Percentiles rank a stretch among this genome's conserved stretches.
Conservation (phyloP, 92 coral and sea anemone species). For the Zoanthus solanderi region DNA sequence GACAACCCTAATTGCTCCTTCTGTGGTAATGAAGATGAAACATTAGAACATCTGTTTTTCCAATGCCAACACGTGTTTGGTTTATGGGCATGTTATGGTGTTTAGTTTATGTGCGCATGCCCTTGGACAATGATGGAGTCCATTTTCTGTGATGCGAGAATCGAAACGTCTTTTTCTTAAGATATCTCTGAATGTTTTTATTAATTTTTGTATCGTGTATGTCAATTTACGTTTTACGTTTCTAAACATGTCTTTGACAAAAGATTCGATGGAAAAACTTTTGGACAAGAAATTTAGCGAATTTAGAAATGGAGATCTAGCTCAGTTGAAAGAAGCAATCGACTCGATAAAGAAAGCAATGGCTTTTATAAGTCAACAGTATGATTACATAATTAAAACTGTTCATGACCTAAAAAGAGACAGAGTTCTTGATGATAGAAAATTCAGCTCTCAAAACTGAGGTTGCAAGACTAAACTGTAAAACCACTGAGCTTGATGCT, state of each 20-base stretch:
- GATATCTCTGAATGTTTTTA: neutral
- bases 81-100: too few relatives aligned
- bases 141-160: too few relatives aligned
- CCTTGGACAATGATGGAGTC: too few relatives aligned
- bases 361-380: neutral
- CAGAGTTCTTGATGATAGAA: slow-evolving; percentile 5
- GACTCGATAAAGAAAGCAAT: neutral
- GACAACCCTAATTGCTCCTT: too few relatives aligned
- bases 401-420: neutral
- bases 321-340: too few relatives aligned
- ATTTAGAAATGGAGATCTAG: neutral
- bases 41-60: too few relatives aligned
- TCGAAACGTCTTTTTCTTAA: too few relatives aligned
- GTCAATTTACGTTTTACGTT: too few relatives aligned
- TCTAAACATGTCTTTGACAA: neutral
- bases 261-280: neutral
- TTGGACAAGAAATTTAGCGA: neutral
- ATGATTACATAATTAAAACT: neutral
- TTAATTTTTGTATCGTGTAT: neutral
- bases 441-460: neutral
- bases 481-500: neutral
- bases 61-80: too few relatives aligned
- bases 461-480: neutral
- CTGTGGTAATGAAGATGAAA: too few relatives aligned
- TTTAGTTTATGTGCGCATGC: too few relatives aligned